These are phyloP conservation scores for Sinonovacula constricta DNA, from an alignment of 1,140 invertebrate species.

Conservation along the genomic window DNA sequence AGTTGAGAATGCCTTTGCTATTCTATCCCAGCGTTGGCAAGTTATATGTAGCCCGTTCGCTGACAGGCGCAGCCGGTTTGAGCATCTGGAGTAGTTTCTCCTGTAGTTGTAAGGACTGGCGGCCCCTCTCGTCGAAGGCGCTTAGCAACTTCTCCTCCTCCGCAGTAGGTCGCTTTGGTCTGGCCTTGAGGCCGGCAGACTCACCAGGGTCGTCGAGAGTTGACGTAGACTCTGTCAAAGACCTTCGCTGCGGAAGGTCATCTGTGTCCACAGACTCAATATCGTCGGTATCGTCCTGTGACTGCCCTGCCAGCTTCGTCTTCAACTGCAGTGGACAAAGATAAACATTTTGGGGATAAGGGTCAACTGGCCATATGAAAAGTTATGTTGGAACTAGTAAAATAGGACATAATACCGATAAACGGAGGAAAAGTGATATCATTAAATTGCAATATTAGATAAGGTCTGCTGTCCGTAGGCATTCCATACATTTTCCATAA, in stretches of 20 bases:
- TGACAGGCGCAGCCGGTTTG: not conserved
- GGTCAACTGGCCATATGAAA: not conserved
- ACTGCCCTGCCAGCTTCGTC: constrained; percentile 13
- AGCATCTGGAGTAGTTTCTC: constrained; percentile 2
- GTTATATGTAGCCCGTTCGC: constrained; percentile 24
- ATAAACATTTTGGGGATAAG: not conserved
- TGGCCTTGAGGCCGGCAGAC: not conserved
- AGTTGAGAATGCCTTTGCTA: no score
- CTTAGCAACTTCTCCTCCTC: constrained; percentile 7
- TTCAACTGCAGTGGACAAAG: not conserved
- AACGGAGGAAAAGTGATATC: no score
- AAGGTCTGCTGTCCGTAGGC: no score
- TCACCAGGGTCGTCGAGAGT: not conserved
- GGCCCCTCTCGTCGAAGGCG: constrained; percentile 9
- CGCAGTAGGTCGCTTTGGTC: not conserved
- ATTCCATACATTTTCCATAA: no score
- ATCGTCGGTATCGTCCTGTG: constrained; percentile 3
- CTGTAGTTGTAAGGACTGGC: constrained; percentile 6
- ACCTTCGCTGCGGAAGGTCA: not conserved
- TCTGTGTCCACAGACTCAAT: constrained; percentile 11
- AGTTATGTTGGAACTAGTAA: constrained; percentile 6
- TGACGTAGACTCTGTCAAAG: not conserved
- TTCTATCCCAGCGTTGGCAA: no score
- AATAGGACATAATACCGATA: no score
- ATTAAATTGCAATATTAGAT: no score